These are phyloP conservation scores for Boloria selene DNA, from an alignment of 2,888 invertebrate species.

Conservation along the genomic window DNA sequence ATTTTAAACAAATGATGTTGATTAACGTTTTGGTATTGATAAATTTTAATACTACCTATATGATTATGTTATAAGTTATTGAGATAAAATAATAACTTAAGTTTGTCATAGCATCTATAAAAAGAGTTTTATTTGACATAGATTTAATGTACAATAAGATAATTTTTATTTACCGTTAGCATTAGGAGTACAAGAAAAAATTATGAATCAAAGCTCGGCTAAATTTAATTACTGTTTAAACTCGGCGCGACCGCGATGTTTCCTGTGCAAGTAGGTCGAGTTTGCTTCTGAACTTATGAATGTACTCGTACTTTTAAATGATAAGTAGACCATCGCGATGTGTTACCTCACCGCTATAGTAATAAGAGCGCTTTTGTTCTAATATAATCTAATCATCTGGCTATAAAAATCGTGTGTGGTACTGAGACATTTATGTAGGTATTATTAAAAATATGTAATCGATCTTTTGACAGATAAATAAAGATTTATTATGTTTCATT, in stretches of 20 bases:
- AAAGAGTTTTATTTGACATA: no score
- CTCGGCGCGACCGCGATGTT: conserved; percentile 64
- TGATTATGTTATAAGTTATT: no score
- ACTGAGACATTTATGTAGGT: neutral
- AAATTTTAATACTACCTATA: no score
- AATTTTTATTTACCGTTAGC: neutral
- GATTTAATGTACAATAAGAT: no score
- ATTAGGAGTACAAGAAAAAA: neutral
- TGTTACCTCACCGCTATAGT: conserved; percentile 29
- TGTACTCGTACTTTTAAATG: conserved; percentile 57
- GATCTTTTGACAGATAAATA: no score
- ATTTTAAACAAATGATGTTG: no score
- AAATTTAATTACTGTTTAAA: conserved; percentile 71
- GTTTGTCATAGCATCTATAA: no score
- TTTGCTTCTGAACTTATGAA: conserved; percentile 53
- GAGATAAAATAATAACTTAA: no score
- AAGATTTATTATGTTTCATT: no score
- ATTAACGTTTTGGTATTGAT: no score
- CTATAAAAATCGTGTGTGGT: conserved; percentile 24
- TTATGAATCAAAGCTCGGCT: conserved; percentile 59
- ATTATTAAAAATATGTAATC: neutral
- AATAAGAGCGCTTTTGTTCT: conserved; percentile 27
- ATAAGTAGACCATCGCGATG: conserved; percentile 47
- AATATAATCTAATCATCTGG: neutral
- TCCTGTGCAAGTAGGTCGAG: conserved; percentile 71